These are phyloP conservation scores for Kuschelorhynchus macadamiae DNA, from an alignment of 2,888 invertebrate species.

Conservation along the genomic window DNA sequence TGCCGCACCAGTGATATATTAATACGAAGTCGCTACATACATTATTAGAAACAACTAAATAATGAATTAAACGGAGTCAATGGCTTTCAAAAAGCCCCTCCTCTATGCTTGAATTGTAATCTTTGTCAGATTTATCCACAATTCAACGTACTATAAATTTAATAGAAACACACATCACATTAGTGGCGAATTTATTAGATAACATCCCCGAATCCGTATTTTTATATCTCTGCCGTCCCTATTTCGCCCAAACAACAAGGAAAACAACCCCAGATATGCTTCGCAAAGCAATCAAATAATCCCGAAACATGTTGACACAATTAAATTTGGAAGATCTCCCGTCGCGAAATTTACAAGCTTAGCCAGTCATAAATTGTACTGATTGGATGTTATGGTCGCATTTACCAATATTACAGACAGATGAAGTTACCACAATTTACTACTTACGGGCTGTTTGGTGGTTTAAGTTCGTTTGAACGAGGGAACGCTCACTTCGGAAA, in stretches of 20 bases:
- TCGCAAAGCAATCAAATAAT: conserved; percentile 48
- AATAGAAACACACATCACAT: neutral
- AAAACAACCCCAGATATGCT: conserved; percentile 35
- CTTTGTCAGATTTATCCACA: too few relatives aligned
- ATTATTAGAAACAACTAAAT: too few relatives aligned
- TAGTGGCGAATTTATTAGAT: conserved; percentile 25
- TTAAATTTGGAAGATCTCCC: conserved; percentile 66
- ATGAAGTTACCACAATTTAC: conserved; percentile 42
- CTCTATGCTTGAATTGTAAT: too few relatives aligned
- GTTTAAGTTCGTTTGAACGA: too few relatives aligned
- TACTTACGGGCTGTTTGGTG: too few relatives aligned
- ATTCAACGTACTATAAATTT: neutral
- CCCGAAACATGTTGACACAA: conserved; percentile 50
- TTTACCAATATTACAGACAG: conserved; percentile 65
- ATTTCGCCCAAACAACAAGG: conserved; percentile 22
- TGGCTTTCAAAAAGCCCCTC: too few relatives aligned
- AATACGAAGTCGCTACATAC: too few relatives aligned
- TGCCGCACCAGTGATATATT: too few relatives aligned
- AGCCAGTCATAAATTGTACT: conserved; percentile 67
- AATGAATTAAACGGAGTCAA: too few relatives aligned
- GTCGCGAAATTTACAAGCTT: conserved; percentile 68
- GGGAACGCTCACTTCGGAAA: too few relatives aligned
- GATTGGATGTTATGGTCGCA: conserved; percentile 71
- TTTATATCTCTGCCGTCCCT: conserved; percentile 26
- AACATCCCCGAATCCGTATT: conserved; percentile 27